Conservation (phyloP, 1,140 invertebrate species). For the Atopsyche davidsoni region DNA sequence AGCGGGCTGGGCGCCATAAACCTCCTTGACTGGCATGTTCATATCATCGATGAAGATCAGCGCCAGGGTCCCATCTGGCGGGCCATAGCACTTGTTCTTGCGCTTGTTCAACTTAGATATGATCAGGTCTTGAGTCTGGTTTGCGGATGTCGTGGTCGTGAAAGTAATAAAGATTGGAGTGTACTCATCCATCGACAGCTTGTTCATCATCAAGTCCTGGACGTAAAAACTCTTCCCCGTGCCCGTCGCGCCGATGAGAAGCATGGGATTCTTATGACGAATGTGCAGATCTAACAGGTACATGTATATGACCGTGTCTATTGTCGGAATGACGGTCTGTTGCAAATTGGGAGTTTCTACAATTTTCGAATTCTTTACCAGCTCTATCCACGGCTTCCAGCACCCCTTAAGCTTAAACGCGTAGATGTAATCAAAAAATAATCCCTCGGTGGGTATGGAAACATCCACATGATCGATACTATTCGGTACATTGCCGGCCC, state of each 20-base stretch:
- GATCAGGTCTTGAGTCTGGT: slow-evolving; percentile 81
- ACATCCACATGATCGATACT: slow-evolving; percentile 62
- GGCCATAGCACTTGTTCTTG: slow-evolving; percentile 74
- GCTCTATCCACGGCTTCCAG: slow-evolving; percentile 72
- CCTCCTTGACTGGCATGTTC: slow-evolving; percentile 84
- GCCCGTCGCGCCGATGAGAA: slow-evolving; percentile 85
- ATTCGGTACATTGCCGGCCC: slow-evolving; percentile 59
- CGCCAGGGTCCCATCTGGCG: slow-evolving; percentile 65
- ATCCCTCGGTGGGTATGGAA: slow-evolving; percentile 65
- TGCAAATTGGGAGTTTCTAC: slow-evolving; percentile 62
- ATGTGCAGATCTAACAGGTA: slow-evolving; percentile 64
- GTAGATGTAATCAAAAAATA: slow-evolving; percentile 77
- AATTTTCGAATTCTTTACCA: slow-evolving; percentile 53
- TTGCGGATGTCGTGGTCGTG: slow-evolving; percentile 80
- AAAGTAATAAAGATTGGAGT: slow-evolving; percentile 81
- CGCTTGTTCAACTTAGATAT: slow-evolving; percentile 78
- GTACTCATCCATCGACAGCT: slow-evolving; percentile 64
- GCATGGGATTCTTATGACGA: slow-evolving; percentile 58
- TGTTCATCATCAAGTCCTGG: slow-evolving; percentile 78
- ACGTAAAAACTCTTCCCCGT: slow-evolving; percentile 91
- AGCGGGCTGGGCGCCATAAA: slow-evolving; percentile 84
- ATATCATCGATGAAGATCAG: slow-evolving; percentile 90
- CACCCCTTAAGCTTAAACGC: slow-evolving; percentile 65
- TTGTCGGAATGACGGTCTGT: slow-evolving; percentile 75
- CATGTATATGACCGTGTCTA: slow-evolving; percentile 76